phyloP scores from a whole-genome alignment of 2,888 invertebrate genomes.

The Ischnura elegans region DNA sequence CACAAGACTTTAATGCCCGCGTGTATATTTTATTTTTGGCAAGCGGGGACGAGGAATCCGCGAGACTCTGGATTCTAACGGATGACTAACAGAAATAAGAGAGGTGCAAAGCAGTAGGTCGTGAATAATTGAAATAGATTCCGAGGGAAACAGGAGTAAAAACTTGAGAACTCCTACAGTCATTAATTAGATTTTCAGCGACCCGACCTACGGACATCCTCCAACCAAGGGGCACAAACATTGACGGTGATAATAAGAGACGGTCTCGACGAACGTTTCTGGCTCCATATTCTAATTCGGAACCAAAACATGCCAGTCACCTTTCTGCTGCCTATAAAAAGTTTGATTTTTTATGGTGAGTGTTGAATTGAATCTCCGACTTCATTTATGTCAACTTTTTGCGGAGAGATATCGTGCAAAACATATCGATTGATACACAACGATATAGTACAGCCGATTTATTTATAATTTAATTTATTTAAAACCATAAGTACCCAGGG shows the following conservation, averaged over 20 bases:
- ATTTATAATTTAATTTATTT: too few species aligned
- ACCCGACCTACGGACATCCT: neutral
- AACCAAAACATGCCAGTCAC: too few species aligned
- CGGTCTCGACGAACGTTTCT: too few species aligned
- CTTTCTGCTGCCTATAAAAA: too few species aligned
- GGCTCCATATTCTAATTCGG: too few species aligned
- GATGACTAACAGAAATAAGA: slow-evolving; percentile 48
- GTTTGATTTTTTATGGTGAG: too few species aligned
- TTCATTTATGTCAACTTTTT: too few species aligned
- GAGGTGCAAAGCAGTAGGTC: neutral
- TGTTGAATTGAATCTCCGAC: too few species aligned
- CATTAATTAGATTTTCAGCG: neutral
- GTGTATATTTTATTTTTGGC: slow-evolving; percentile 57
- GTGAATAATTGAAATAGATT: slow-evolving; percentile 45
- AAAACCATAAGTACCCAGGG: too few species aligned
- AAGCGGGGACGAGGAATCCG: slow-evolving; percentile 41
- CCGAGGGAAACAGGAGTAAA: neutral
- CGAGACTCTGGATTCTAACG: slow-evolving; percentile 42
- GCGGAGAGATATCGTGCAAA: too few species aligned
- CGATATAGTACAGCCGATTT: too few species aligned
- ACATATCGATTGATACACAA: too few species aligned
- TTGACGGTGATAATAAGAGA: neutral
- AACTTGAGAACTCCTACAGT: neutral
- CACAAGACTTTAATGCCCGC: neutral
- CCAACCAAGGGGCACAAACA: neutral